Base-by-base conservation (phyloP, 2,113 vertebrate species). In the Desmodus rotundus region DNA sequence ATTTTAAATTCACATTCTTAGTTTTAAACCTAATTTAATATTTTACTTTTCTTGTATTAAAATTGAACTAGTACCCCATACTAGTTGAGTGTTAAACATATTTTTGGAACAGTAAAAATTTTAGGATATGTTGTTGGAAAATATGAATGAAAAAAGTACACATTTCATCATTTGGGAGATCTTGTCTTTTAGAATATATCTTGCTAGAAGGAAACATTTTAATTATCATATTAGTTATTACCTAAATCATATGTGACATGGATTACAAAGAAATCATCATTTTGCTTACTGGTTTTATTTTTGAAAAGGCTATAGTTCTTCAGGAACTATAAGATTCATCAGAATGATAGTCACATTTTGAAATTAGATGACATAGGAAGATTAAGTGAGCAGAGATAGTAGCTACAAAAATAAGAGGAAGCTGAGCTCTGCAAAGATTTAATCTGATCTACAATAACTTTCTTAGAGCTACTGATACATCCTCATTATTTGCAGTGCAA, bases 361-460 rank as follows among this genome's bases (percentile, higher is more conserved):
- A 96, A 96, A 91, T 95, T 88, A 96, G 43, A 91, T 92, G 26
- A 13, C 22, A 83, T 54, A n/a, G 77, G n/a, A 91, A 28, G 17
- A 96, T 97, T 88, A 95, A 97, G 80, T 95, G 43, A n/a, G 63
- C 20, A 89, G 52, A 83, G 38, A 89, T 11, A 82, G 72, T 36
- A 88, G 41, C 16, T 97, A 50, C 56, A 89, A 80, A 97, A 95
- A 96, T 72, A 80, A 95, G 93, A 85, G 78, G 87, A 97, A 97
- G 2, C 56, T 81, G 36, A 38, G 43, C 33, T 84, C 68, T 96
- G 28, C 26, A 83, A 97, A 56, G 50, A 94, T 96, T 96, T 95
- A 95, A 95, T 96, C 54, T 91, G 31, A 93, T 81, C 47, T 93
- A 36, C 50, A 97, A 86, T 94, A 97, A 85, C 38, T 85, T 95